Evolutionary conservation across 2,888 invertebrate genomes (phyloP), one percentile per base, ranked within the genome.

Genomic region (Catotricha subobsoleta): DNA sequence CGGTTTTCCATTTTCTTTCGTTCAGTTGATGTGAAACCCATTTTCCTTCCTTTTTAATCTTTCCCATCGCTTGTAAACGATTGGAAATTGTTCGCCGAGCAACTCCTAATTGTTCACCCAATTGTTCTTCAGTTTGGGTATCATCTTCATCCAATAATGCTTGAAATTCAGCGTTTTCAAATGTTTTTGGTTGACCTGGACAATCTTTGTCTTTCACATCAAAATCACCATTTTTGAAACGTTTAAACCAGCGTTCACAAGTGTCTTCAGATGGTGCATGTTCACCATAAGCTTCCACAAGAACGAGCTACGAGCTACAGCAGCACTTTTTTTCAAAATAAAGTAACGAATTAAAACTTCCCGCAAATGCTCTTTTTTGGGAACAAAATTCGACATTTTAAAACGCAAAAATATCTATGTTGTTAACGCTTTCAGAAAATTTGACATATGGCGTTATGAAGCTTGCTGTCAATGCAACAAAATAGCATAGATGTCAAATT

Each of bases 121-220:
- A 19, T 36, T 36, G 36, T 36, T 36, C 15, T 36, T 36, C 19
- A 19, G 36, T 36, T 23, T 36, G 36, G 16, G 28, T n/a, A 18
- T 19, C 15, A 18, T 38, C 19, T 18, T 38, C 38, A 28, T 38
- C 7, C 38, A 38, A 15, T 28, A 27, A 38, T 18, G 38, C 28
- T 18, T 27, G 28, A 27, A 28, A 18, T 38, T 38, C 38, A 28
- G 12, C 18, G 28, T 38, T 28, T 18, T 38, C 28, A 28, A 38
- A 38, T 23, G 16, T 28, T 38, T 38, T 38, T 23, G 40, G 38
- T 35, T 39, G 29, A 12, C 39, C 45, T 19, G 38, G 34, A 3
- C 40, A 45, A 41, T 46, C 40, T 16, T 47, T 44, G 41, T 47
- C 46, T 41, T 35, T 40, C 13, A 45, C n/a, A 39, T 45, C 43